Evolutionary conservation across 2,888 invertebrate species (phyloP).

Genomic region (Pasiphila rectangulata): DNA sequence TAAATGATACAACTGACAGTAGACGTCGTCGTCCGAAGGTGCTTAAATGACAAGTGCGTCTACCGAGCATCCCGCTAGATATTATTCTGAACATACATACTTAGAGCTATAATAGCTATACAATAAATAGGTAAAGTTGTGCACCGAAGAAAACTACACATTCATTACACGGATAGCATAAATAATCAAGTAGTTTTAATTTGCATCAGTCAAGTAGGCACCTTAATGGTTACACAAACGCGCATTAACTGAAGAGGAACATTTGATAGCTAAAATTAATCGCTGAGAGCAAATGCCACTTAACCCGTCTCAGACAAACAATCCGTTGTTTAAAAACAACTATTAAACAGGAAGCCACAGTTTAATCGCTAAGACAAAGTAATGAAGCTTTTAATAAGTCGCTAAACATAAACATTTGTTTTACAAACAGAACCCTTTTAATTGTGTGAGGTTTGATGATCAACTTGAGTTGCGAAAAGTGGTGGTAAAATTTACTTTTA

Average conservation of each 20-base stretch:
- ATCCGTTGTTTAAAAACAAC: conserved; percentile 44
- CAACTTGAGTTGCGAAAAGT: no score
- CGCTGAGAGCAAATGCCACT: conserved; percentile 39
- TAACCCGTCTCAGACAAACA: conserved; percentile 34
- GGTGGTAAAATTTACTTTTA: no score
- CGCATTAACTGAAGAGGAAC: conserved; percentile 29
- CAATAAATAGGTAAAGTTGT: not conserved
- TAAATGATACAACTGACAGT: no score
- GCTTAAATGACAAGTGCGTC: no score
- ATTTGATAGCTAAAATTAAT: conserved; percentile 43
- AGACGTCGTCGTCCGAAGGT: no score
- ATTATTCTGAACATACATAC: no score
- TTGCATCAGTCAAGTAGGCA: conserved; percentile 1
- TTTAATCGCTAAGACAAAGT: conserved; percentile 26
- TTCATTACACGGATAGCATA: not conserved
- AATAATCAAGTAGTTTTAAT: not conserved
- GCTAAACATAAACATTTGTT: not conserved
- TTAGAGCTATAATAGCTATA: no score
- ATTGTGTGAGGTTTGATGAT: not conserved
- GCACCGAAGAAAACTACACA: not conserved
- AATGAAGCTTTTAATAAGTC: conserved; percentile 31
- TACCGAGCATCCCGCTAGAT: no score
- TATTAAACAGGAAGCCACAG: conserved; percentile 49
- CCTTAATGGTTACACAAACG: conserved; percentile 18
- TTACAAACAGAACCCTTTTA: conserved; percentile 11